These are phyloP conservation scores for Paraescarpia echinospica DNA, from an alignment of 1,140 invertebrate genomes.

Conservation along the genomic window DNA sequence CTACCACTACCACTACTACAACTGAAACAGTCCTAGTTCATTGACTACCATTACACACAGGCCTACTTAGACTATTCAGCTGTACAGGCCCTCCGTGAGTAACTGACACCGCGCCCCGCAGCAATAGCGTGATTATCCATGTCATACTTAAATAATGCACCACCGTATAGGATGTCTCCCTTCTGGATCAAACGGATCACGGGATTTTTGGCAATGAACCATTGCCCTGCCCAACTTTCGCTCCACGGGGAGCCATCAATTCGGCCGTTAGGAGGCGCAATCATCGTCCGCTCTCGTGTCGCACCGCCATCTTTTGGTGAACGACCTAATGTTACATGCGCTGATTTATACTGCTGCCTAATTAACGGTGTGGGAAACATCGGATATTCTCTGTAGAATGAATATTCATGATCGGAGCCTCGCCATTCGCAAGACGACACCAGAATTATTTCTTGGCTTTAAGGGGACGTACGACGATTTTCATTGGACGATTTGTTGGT, in stretches of 20 bases:
- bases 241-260: not conserved
- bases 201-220: not conserved
- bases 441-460: not conserved
- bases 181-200: not conserved
- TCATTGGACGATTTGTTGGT: not conserved
- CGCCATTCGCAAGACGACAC: not conserved
- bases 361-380: not conserved
- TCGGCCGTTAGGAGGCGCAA: not conserved
- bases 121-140: not conserved
- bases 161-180: not conserved
- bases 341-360: not conserved
- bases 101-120: not conserved
- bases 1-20: not conserved
- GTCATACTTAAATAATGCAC: not conserved
- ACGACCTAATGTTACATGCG: not conserved
- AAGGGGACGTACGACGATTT: not conserved
- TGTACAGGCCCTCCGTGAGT: not conserved
- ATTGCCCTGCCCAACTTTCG: not conserved
- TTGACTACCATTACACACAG: not conserved
- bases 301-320: not conserved
- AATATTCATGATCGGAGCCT: not conserved
- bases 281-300: not conserved
- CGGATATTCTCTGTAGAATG: too few relatives aligned
- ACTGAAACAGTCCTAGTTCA: not conserved
- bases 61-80: not conserved